Evolutionary conservation across 2,113 vertebrate species (phyloP).

Genomic region (Petrocephalus microphthalmus): DNA sequence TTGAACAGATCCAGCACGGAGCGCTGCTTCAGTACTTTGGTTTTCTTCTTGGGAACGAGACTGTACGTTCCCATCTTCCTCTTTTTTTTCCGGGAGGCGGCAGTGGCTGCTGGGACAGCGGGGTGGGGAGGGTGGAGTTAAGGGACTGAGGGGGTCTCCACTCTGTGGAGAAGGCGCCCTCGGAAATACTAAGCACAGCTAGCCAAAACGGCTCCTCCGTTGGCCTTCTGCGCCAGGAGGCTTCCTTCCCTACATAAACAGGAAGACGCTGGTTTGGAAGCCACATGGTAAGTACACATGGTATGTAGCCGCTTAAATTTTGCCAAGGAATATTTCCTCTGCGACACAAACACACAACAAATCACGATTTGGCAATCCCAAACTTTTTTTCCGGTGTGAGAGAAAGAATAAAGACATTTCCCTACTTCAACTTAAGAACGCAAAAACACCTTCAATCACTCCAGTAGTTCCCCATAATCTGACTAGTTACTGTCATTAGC

Average conservation of each 20-base stretch:
- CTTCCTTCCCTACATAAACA: neutral
- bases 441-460: neutral
- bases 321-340: neutral
- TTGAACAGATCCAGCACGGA: slow-evolving; percentile 93
- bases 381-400: neutral
- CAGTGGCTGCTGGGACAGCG: slow-evolving; percentile 48
- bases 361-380: neutral
- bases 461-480: neutral
- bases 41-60: slow-evolving; percentile 96
- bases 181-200: neutral
- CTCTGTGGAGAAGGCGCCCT: neutral
- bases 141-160: neutral
- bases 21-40: slow-evolving; percentile 91
- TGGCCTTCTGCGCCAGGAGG: neutral
- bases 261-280: neutral
- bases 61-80: slow-evolving; percentile 97
- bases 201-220: neutral
- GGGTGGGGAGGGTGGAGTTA: neutral
- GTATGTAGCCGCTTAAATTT: neutral
- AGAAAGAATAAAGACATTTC: neutral
- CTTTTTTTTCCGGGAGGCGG: slow-evolving; percentile 88
- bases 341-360: neutral
- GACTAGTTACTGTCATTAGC: neutral
- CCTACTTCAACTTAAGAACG: neutral
- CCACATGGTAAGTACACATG: neutral